Evolutionary conservation across 2,888 invertebrate species (phyloP).

Genomic region (Taenaris catops): DNA sequence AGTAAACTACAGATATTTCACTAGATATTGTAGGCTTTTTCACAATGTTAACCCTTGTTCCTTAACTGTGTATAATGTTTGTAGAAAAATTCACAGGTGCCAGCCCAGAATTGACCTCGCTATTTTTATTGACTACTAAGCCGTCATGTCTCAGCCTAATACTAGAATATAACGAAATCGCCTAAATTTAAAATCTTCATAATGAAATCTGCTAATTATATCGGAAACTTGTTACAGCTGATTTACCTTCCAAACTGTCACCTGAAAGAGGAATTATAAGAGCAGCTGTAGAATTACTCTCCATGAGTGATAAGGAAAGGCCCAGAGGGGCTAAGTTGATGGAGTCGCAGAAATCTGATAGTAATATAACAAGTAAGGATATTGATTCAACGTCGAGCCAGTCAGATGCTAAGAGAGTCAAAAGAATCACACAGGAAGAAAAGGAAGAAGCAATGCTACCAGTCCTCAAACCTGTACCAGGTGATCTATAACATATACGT

Average conservation of each 20-base stretch:
- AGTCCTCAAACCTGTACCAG: slow-evolving; percentile 86
- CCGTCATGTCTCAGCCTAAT: no score
- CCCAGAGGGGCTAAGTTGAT: slow-evolving; percentile 76
- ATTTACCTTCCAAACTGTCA: slow-evolving; percentile 80
- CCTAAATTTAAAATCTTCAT: no score
- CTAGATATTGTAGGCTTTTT: no score
- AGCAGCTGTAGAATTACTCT: slow-evolving; percentile 89
- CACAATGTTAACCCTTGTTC: no score
- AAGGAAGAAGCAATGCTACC: slow-evolving; percentile 89
- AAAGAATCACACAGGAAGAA: slow-evolving; percentile 73
- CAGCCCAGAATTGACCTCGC: no score
- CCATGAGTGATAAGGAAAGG: slow-evolving; percentile 84
- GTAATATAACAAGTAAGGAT: slow-evolving; percentile 24
- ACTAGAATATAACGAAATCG: no score
- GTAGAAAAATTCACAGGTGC: no score
- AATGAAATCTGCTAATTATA: no score
- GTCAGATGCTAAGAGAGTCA: slow-evolving; percentile 57
- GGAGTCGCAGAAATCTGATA: slow-evolving; percentile 33
- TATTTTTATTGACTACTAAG: no score
- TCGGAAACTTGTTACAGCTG: slow-evolving; percentile 58
- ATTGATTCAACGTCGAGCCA: slow-evolving; percentile 56
- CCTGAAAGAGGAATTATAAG: slow-evolving; percentile 88
- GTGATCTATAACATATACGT: slow-evolving; percentile 29
- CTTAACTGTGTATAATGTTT: no score
- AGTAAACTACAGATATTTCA: no score